Conservation (phyloP, 2,888 invertebrate genomes). For the Hypsopygia costalis region DNA sequence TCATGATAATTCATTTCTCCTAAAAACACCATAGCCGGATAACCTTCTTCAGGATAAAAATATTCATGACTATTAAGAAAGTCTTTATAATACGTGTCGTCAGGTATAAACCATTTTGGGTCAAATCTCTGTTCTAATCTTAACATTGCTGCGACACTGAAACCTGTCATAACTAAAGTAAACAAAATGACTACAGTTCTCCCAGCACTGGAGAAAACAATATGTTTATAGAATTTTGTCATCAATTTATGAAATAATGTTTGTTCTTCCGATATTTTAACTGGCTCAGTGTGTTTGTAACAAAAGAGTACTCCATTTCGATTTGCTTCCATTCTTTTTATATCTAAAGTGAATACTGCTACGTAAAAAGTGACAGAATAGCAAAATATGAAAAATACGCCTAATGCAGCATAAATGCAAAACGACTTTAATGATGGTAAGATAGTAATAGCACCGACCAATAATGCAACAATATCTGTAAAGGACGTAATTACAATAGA, state of each 20-base stretch:
- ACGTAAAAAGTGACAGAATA: slow-evolving; percentile 91
- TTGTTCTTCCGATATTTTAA: slow-evolving; percentile 75
- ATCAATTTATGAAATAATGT: slow-evolving; percentile 81
- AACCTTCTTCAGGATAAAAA: slow-evolving; percentile 84
- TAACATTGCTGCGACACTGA: slow-evolving; percentile 82
- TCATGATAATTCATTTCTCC: slow-evolving; percentile 83
- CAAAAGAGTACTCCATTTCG: slow-evolving; percentile 85
- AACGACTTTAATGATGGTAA: slow-evolving; percentile 90
- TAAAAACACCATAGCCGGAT: slow-evolving; percentile 83
- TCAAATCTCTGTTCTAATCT: slow-evolving; percentile 89
- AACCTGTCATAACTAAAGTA: slow-evolving; percentile 80
- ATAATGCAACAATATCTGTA: slow-evolving; percentile 89
- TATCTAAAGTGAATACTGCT: slow-evolving; percentile 87
- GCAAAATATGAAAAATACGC: slow-evolving; percentile 87
- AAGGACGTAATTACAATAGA: slow-evolving; percentile 92
- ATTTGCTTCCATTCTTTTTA: slow-evolving; percentile 81
- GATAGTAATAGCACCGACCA: slow-evolving; percentile 89
- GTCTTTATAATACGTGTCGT: slow-evolving; percentile 83
- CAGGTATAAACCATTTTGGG: slow-evolving; percentile 89
- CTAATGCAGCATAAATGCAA: slow-evolving; percentile 89
- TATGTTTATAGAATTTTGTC: slow-evolving; percentile 80
- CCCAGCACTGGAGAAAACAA: slow-evolving; percentile 83
- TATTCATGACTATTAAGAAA: slow-evolving; percentile 77
- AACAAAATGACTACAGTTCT: slow-evolving; percentile 83
- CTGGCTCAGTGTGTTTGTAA: slow-evolving; percentile 80